Evolutionary conservation across 2,797 vertebrate species (phyloP).

Genomic region (Diglossa cyanea): DNA sequence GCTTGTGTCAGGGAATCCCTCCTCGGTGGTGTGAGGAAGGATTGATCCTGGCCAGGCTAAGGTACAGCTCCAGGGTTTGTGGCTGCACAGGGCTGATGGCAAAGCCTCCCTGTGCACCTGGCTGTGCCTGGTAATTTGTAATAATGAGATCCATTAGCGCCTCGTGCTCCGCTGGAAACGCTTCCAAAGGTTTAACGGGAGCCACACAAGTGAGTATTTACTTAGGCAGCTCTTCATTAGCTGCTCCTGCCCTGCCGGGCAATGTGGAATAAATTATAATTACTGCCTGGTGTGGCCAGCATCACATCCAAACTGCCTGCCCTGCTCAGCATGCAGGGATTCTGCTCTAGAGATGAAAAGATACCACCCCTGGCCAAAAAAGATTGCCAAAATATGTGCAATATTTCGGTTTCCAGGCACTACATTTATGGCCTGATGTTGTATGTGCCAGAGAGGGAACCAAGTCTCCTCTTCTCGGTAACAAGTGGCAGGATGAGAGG

Average conservation of each 20-base stretch:
- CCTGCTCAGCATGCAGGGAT: neutral
- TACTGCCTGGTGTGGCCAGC: neutral
- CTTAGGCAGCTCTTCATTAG: constrained; percentile 34
- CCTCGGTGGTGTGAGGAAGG: neutral
- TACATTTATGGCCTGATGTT: neutral
- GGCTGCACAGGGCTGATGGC: neutral
- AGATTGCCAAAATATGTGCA: accelerated
- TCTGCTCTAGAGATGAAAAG: neutral
- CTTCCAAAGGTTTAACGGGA: neutral
- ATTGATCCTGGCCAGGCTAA: neutral
- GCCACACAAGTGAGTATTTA: constrained; percentile 26
- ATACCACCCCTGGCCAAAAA: neutral
- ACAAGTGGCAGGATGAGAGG: neutral
- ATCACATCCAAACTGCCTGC: neutral
- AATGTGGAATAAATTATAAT: neutral
- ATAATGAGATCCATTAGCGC: constrained; percentile 1
- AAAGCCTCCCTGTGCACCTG: neutral
- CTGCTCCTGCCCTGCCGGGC: constrained; percentile 26
- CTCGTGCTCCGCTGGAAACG: neutral
- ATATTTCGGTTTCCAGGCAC: neutral
- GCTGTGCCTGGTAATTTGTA: neutral
- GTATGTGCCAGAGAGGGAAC: neutral
- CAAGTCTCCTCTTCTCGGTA: neutral
- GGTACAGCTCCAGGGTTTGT: neutral
- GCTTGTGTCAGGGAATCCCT: neutral